Percentiles rank a stretch among this genome's conserved stretches.
These are phyloP conservation scores for Osedax fenrisi DNA, from an alignment of 2,888 invertebrate genomes.

Conservation along the genomic window DNA sequence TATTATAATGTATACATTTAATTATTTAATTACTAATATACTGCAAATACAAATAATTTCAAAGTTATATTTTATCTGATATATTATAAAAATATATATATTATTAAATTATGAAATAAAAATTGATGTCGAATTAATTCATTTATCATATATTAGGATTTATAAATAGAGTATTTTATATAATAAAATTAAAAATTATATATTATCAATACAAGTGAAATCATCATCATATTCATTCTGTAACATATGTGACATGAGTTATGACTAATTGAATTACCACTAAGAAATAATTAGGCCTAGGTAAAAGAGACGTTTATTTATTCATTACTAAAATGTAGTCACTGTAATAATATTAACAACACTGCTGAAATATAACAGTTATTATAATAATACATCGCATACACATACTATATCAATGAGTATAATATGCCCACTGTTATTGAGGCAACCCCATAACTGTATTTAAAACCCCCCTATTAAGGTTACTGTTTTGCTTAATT, in stretches of 20 bases:
- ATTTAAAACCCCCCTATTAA: too few relatives aligned
- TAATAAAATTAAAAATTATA: not conserved
- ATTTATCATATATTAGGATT: not conserved
- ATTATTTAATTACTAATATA: not conserved
- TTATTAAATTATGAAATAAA: not conserved
- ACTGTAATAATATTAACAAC: too few relatives aligned
- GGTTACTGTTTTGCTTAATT: too few relatives aligned
- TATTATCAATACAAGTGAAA: not conserved
- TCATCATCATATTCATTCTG: not conserved
- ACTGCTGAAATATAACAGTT: too few relatives aligned
- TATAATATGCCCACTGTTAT: too few relatives aligned
- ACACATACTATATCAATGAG: too few relatives aligned
- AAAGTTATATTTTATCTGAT: not conserved
- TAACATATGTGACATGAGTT: too few relatives aligned
- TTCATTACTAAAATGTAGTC: not conserved
- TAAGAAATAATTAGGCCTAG: not conserved
- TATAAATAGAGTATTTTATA: not conserved
- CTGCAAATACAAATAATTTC: not conserved
- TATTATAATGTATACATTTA: not conserved
- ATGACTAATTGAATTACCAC: too few relatives aligned
- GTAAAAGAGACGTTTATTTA: not conserved
- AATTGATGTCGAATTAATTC: not conserved
- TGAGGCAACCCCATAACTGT: too few relatives aligned
- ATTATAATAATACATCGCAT: too few relatives aligned
- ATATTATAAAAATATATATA: not conserved